phyloP scores from a whole-genome alignment of 2,888 invertebrate genomes.

The Chrysina gloriosa region DNA sequence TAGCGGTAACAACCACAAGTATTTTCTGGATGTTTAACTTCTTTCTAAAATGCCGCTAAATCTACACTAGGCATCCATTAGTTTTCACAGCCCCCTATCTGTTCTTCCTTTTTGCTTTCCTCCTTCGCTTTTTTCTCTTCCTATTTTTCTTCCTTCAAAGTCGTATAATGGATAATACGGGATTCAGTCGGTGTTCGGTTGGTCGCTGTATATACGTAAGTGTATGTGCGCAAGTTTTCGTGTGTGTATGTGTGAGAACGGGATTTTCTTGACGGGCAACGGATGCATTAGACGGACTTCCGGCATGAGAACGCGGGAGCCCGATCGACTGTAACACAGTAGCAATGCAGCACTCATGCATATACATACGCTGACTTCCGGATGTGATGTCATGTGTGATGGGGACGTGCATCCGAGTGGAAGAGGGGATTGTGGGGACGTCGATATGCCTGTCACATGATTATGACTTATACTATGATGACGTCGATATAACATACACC shows the following conservation, averaged over 20 bases:
- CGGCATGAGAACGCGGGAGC: conserved; percentile 63
- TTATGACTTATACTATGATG: conserved; percentile 49
- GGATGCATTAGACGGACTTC: conserved; percentile 74
- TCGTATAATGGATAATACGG: conserved; percentile 32
- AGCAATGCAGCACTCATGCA: conserved; percentile 63
- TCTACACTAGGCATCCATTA: conserved; percentile 18
- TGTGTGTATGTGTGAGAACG: conserved; percentile 21
- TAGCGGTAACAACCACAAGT: too few species aligned
- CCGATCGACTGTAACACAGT: conserved; percentile 64
- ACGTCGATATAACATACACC: conserved; percentile 20
- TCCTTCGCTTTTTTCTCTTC: conserved; percentile 2
- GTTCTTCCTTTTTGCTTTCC: conserved; percentile 29
- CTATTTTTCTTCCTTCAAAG: conserved; percentile 17
- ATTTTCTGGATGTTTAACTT: conserved; percentile 4
- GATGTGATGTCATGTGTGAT: conserved; percentile 62
- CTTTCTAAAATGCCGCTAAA: neutral
- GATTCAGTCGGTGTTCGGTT: conserved; percentile 30
- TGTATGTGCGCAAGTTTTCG: conserved; percentile 17
- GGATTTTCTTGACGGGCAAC: conserved; percentile 56
- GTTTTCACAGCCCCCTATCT: conserved; percentile 16
- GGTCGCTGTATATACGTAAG: conserved; percentile 20
- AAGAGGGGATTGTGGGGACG: conserved; percentile 58
- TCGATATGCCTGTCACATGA: conserved; percentile 57
- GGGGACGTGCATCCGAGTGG: conserved; percentile 61
- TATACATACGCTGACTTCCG: conserved; percentile 60